A percentile compares a stretch with the other conserved stretches of the same genome.
Conservation (phyloP, 1,140 invertebrate genomes). For the Tachypleus tridentatus region DNA sequence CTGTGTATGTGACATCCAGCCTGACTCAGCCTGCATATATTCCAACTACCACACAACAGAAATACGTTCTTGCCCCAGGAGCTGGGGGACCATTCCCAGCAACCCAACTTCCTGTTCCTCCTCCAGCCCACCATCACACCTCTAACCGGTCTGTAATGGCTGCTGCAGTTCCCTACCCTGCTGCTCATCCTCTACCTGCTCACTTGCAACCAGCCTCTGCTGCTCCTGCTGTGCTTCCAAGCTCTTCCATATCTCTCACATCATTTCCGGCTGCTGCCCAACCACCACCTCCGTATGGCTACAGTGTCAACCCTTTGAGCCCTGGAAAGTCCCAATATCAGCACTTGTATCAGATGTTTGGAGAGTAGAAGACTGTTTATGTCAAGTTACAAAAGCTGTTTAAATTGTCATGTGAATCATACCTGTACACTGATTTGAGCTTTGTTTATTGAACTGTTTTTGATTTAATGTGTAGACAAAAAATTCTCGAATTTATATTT, state of each 20-base stretch:
- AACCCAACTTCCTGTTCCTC: slow-evolving; percentile 19
- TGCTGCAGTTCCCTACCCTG: slow-evolving; percentile 13
- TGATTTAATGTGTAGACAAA: too few species aligned
- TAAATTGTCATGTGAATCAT: too few species aligned
- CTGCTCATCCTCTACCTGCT: slow-evolving; percentile 13
- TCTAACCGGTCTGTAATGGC: slow-evolving; percentile 12
- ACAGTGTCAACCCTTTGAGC: slow-evolving; percentile 17
- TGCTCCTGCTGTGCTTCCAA: slow-evolving; percentile 11
- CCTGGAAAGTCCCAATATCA: slow-evolving; percentile 18
- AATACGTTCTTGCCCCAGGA: slow-evolving; percentile 22
- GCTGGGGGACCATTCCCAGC: slow-evolving; percentile 12
- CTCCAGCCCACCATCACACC: slow-evolving; percentile 23
- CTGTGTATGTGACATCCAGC: slow-evolving; percentile 24
- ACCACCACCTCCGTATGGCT: slow-evolving; percentile 14
- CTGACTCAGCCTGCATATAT: slow-evolving; percentile 22
- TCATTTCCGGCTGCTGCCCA: slow-evolving; percentile 12
- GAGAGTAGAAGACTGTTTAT: neutral
- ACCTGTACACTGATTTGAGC: too few species aligned
- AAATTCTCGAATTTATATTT: too few species aligned
- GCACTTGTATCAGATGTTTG: slow-evolving; percentile 22
- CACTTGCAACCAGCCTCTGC: slow-evolving; percentile 16
- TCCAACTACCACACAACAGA: slow-evolving; percentile 20
- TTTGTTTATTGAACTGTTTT: too few species aligned
- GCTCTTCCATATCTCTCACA: slow-evolving; percentile 12
- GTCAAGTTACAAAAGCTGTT: too few species aligned